Conservation (phyloP, 2,113 vertebrate genomes). For the Halichoeres trimaculatus region DNA sequence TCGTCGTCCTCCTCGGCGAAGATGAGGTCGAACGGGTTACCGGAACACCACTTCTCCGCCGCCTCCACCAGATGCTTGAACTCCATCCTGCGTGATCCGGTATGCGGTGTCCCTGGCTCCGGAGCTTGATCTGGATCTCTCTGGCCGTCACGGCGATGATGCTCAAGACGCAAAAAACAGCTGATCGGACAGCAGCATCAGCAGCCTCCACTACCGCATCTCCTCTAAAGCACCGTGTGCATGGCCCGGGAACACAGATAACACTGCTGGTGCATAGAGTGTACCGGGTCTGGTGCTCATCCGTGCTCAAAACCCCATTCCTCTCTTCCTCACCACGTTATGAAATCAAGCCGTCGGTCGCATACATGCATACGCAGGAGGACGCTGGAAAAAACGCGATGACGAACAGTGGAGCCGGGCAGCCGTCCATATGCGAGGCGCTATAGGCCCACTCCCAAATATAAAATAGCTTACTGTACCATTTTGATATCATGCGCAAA, state of each 20-base stretch:
- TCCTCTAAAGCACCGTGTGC: constrained; percentile 69
- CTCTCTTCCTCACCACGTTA: constrained; percentile 70
- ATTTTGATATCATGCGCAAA: constrained; percentile 7
- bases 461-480: background rate
- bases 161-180: constrained; percentile 76
- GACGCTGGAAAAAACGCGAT: constrained; percentile 76
- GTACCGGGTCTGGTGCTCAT: constrained; percentile 55
- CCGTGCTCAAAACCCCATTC: constrained; percentile 72
- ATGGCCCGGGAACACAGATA: constrained; percentile 55
- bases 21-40: constrained; percentile 96
- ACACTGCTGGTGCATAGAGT: constrained; percentile 60
- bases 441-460: constrained; percentile 23
- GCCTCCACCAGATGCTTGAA: constrained; percentile 96
- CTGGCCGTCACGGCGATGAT: constrained; percentile 74
- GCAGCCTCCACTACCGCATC: constrained; percentile 72
- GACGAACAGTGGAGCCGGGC: constrained; percentile 74
- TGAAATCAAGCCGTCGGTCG: constrained; percentile 77
- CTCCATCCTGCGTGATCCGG: constrained; percentile 85
- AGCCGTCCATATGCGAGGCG: constrained; percentile 57
- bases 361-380: constrained; percentile 73
- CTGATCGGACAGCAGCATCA: constrained; percentile 74
- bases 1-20: constrained; percentile 95
- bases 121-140: constrained; percentile 57
- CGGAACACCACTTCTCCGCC: constrained; percentile 95
- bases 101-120: constrained; percentile 71